Evolutionary conservation across 2,888 invertebrate species (phyloP).

Genomic region (Heteropelma amictum): DNA sequence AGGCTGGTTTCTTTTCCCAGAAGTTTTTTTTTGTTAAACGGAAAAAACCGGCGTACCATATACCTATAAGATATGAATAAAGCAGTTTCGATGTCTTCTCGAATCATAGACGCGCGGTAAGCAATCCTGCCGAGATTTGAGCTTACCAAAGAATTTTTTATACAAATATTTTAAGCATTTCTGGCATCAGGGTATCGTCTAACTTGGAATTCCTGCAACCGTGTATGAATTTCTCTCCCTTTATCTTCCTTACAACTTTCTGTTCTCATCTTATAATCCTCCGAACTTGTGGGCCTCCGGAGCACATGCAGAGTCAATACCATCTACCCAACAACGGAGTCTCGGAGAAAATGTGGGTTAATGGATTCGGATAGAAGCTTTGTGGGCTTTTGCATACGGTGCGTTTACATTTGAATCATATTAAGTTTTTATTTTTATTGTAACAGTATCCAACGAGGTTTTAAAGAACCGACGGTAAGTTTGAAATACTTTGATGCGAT

Average conservation of each 20-base stretch:
- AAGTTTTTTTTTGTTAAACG: background rate
- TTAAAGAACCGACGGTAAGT: constrained; percentile 3
- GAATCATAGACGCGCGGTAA: background rate
- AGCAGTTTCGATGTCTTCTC: background rate
- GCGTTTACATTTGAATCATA: background rate
- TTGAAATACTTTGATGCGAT: constrained; percentile 4
- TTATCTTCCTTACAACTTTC: constrained; percentile 10
- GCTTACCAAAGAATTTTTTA: constrained; percentile 47
- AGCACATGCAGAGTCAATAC: background rate
- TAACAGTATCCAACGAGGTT: background rate
- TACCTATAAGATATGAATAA: too few relatives aligned
- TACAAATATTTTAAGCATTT: constrained; percentile 59
- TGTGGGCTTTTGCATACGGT: background rate
- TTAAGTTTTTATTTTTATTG: background rate
- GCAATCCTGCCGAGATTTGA: background rate
- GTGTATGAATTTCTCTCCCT: background rate
- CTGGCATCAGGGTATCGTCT: background rate
- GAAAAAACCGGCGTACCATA: too few relatives aligned
- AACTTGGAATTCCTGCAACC: constrained; percentile 1
- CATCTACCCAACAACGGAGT: background rate
- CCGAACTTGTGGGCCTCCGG: background rate
- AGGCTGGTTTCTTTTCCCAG: too few relatives aligned
- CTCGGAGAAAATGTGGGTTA: constrained; percentile 22
- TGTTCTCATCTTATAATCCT: constrained; percentile 33
- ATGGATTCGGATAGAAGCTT: background rate